Percentiles rank a stretch among this genome's conserved stretches.
Conservation (phyloP, 2,888 invertebrate species). For the Nomada ferruginata region DNA sequence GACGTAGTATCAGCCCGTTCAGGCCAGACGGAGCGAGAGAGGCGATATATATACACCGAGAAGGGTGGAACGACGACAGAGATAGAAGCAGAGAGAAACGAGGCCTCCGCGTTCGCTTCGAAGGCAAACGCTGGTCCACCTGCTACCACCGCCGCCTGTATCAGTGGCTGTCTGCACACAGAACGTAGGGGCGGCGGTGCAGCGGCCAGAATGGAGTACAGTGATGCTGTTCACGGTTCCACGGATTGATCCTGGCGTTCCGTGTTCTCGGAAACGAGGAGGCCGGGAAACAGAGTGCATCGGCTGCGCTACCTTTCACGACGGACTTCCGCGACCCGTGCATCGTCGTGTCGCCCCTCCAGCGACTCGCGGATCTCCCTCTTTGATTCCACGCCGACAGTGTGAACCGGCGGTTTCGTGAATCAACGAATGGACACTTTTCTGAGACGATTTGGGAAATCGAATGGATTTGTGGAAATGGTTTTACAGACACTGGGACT, state of each 20-base stretch:
- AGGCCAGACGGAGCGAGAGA: neutral
- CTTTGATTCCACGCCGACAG: too few relatives aligned
- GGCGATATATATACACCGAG: neutral
- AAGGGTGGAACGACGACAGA: neutral
- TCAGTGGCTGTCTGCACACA: slow-evolving; percentile 42
- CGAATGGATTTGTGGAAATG: too few relatives aligned
- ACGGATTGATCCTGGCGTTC: slow-evolving; percentile 46
- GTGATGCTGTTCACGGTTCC: slow-evolving; percentile 64
- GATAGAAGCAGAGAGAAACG: slow-evolving; percentile 28
- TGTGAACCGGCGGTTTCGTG: too few relatives aligned
- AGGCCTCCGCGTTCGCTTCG: slow-evolving; percentile 51
- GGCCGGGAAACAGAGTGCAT: neutral
- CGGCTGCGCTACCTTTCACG: slow-evolving; percentile 7
- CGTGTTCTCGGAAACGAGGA: neutral
- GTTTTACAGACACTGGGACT: too few relatives aligned
- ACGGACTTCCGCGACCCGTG: slow-evolving; percentile 12
- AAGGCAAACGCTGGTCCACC: slow-evolving; percentile 52
- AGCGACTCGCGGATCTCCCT: neutral
- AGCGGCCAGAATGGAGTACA: slow-evolving; percentile 56
- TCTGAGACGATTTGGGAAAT: too few relatives aligned
- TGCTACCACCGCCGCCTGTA: slow-evolving; percentile 49
- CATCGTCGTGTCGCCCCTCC: neutral
- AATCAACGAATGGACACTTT: too few relatives aligned
- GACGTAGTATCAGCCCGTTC: neutral
- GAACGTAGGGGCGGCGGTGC: slow-evolving; percentile 49